Percentiles rank a stretch among this genome's conserved stretches.
These are phyloP conservation scores for Redunca redunca DNA, from an alignment of 2,113 vertebrate genomes.

Conservation along the genomic window DNA sequence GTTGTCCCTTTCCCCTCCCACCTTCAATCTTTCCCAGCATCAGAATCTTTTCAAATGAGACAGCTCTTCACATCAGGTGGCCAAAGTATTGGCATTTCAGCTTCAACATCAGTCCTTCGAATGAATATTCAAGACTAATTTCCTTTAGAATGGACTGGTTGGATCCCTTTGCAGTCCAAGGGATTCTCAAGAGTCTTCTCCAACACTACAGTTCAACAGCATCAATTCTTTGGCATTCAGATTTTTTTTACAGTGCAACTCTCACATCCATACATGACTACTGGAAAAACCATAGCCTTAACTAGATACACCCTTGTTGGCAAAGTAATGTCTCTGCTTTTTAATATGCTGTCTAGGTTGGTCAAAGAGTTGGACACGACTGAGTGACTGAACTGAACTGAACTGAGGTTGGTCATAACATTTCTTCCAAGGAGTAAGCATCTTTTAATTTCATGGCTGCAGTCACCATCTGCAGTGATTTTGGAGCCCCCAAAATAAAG, in stretches of 20 bases:
- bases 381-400: too few species aligned
- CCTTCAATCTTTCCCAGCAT: background rate
- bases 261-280: background rate
- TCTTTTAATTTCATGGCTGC: background rate
- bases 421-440: background rate
- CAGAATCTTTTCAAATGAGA: background rate
- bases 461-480: background rate
- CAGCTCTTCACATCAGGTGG: background rate
- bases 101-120: background rate
- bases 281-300: background rate
- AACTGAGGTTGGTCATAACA: background rate
- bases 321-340: background rate
- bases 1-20: background rate
- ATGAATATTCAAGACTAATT: background rate
- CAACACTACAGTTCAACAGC: background rate
- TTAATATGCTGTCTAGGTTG: background rate
- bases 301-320: background rate
- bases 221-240: background rate
- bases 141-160: background rate
- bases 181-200: background rate
- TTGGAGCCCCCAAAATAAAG: fast-evolving
- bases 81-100: background rate
- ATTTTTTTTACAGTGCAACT: background rate
- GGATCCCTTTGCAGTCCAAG: background rate
- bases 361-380: background rate